These are phyloP conservation scores for Laodelphax striatellus DNA, from an alignment of 1,140 invertebrate genomes.

Conservation along the genomic window DNA sequence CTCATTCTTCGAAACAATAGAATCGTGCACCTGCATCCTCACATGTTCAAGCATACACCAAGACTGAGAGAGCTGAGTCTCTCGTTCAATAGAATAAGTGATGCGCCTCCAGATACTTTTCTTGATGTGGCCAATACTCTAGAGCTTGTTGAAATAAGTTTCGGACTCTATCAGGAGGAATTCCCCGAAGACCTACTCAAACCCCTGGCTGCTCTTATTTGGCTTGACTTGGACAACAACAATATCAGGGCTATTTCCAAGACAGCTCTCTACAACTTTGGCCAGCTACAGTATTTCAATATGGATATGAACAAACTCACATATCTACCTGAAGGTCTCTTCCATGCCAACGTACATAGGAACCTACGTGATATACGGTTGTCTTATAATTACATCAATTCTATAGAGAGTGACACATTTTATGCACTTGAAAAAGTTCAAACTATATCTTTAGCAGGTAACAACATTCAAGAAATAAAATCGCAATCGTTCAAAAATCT, in stretches of 20 bases:
- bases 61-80: conserved; percentile 73
- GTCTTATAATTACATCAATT: conserved; percentile 56
- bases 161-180: conserved; percentile 64
- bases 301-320: conserved; percentile 71
- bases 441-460: conserved; percentile 57
- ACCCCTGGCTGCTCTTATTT: conserved; percentile 58
- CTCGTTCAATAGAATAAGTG: conserved; percentile 74
- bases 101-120: conserved; percentile 65
- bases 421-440: conserved; percentile 46
- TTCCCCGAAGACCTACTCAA: conserved; percentile 60
- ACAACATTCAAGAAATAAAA: conserved; percentile 47
- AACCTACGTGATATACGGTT: conserved; percentile 63
- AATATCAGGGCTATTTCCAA: conserved; percentile 59
- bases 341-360: conserved; percentile 54
- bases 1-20: conserved; percentile 75
- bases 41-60: conserved; percentile 55
- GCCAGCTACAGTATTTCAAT: conserved; percentile 69
- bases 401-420: conserved; percentile 49
- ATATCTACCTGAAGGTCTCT: conserved; percentile 47
- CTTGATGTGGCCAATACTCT: conserved; percentile 56
- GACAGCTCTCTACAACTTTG: conserved; percentile 46
- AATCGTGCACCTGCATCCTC: conserved; percentile 56
- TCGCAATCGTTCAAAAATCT: conserved; percentile 49
- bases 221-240: conserved; percentile 82
- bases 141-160: conserved; percentile 73